phyloP scores from a whole-genome alignment of 2,797 vertebrate species.

The Pipistrellus kuhlii region DNA sequence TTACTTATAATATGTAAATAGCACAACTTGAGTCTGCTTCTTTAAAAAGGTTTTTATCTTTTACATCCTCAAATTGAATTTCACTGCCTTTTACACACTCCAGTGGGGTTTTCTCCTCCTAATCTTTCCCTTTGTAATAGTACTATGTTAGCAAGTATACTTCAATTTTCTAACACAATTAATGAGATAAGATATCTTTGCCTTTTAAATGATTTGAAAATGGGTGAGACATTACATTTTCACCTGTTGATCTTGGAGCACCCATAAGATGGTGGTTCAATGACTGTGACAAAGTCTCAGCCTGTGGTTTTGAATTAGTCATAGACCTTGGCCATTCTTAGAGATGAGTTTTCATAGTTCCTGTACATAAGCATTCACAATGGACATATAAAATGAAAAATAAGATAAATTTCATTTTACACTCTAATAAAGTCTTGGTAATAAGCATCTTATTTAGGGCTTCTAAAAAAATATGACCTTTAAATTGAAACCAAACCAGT shows the following conservation, averaged over 20 bases:
- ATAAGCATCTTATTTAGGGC: background rate
- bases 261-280: background rate
- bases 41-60: background rate
- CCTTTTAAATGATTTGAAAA: conserved; percentile 56
- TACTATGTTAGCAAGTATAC: background rate
- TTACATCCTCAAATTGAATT: conserved; percentile 3
- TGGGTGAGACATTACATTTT: conserved; percentile 17
- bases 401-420: conserved; percentile 2
- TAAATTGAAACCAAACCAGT: conserved; percentile 23
- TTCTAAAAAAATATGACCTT: conserved; percentile 52
- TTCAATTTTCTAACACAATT: conserved; percentile 51
- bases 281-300: background rate
- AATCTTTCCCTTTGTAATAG: conserved; percentile 12
- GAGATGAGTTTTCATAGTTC: background rate
- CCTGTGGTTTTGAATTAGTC: background rate
- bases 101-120: background rate
- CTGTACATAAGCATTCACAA: background rate
- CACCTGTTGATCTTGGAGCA: background rate
- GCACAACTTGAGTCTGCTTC: background rate
- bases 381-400: conserved; percentile 13
- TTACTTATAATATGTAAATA: conserved; percentile 2
- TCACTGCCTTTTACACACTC: background rate
- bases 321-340: background rate
- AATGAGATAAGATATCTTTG: conserved; percentile 30
- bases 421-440: background rate